Base-by-base conservation (phyloP, 1,140 invertebrate species). In the Plectrocnemia conspersa region DNA sequence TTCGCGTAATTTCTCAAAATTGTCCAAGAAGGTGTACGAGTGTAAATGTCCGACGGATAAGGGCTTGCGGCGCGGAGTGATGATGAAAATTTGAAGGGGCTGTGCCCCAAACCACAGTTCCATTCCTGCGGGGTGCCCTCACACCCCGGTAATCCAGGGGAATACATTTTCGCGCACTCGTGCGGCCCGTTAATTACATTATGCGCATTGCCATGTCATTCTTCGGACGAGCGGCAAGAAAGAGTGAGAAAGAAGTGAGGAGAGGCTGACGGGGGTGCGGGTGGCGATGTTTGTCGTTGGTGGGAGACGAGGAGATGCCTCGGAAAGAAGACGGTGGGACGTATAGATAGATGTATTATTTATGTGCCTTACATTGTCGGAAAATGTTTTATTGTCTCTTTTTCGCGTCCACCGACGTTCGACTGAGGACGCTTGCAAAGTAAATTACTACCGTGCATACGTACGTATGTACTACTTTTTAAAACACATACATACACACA, bases 171-270 rank as follows among this genome's bases (percentile, higher is more conserved):
- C 49, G 59, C 59, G 55, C 55, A 61, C 59, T 57, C 55, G 59
- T 61, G 59, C 59, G 59, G 59, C 45, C 59, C 59, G 59, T 61
- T 61, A 61, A 61, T 61, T 61, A 61, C 59, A 61, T 61, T 61
- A 61, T 61, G 59, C 59, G 59, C 59, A 61, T 61, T 58, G 59
- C 59, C 59, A 58, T 61, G 59, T 61, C 59, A 61, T 61, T 61
- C 59, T 58, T 58, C 42, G 59, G 55, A 54, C 59, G 59, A 50
- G 55, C 42, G 56, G 56, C 21, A 48, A 58, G 59, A 61, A 61
- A 61, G 59, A 61, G 55, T 56, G 47, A 50, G 59, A 61, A 61
- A 61, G 59, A 58, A 45, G 21, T 13, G 29, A 16, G 25, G 4
- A 11, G 21, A 19, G 23, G 48, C 13, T 13, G 22, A 16, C 6